These are phyloP conservation scores for Tachina lurida DNA, from an alignment of 2,888 invertebrate genomes.

Conservation along the genomic window DNA sequence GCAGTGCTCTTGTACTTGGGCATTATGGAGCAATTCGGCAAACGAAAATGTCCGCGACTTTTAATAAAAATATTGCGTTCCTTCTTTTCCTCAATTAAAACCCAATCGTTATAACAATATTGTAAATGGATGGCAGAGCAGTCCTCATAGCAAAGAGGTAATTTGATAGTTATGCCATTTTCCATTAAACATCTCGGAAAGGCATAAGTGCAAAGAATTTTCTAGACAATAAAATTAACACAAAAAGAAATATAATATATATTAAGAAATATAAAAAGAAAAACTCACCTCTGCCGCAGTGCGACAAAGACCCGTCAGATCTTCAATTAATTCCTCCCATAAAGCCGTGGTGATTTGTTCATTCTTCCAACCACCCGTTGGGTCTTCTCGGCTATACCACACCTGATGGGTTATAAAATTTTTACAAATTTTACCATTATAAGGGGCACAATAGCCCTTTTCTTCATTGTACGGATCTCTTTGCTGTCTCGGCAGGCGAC, in stretches of 20 bases:
- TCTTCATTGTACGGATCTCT: constrained; percentile 74
- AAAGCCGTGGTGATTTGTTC: constrained; percentile 92
- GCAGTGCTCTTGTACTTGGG: constrained; percentile 88
- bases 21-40: constrained; percentile 93
- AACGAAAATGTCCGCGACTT: constrained; percentile 92
- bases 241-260: background rate
- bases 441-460: constrained; percentile 91
- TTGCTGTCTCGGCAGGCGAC: constrained; percentile 71
- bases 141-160: constrained; percentile 96
- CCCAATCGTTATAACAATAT: constrained; percentile 97
- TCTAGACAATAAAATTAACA: constrained; percentile 83
- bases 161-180: constrained; percentile 86
- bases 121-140: constrained; percentile 95
- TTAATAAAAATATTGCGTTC: constrained; percentile 90
- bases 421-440: constrained; percentile 92
- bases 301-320: constrained; percentile 91
- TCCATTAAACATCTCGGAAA: constrained; percentile 93
- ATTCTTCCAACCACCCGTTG: constrained; percentile 88
- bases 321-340: constrained; percentile 93
- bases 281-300: constrained; percentile 90
- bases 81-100: constrained; percentile 93
- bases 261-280: background rate
- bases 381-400: constrained; percentile 89
- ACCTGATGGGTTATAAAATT: constrained; percentile 87
- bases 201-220: constrained; percentile 94